These are phyloP conservation scores for Brachionus rotundiformis DNA, from an alignment of 1,140 invertebrate genomes.

Conservation along the genomic window DNA sequence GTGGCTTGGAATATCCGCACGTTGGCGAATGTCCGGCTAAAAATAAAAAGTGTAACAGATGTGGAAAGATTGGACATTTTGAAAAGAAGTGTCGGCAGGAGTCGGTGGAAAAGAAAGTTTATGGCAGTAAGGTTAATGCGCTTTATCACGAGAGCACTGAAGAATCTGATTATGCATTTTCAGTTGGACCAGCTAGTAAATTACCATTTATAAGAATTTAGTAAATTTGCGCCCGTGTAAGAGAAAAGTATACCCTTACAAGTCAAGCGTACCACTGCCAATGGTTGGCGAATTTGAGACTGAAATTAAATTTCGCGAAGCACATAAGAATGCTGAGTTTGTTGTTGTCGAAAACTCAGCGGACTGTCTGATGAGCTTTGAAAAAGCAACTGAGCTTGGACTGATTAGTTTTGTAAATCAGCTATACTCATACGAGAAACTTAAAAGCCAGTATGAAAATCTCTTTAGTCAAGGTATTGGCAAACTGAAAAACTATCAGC, in stretches of 20 bases:
- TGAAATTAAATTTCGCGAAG: not conserved
- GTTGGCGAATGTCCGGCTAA: not conserved
- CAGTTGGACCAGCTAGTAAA: not conserved
- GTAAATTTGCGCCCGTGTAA: not conserved
- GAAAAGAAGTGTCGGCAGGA: not conserved
- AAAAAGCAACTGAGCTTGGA: not conserved
- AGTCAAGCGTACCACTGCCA: not conserved
- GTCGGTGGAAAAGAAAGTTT: not conserved
- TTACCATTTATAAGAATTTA: not conserved
- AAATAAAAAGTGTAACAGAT: not conserved
- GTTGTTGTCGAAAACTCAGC: not conserved
- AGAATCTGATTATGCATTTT: not conserved
- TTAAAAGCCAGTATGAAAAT: not conserved
- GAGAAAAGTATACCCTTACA: not conserved
- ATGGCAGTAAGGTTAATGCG: not conserved
- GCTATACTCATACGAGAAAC: not conserved
- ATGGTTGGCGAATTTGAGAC: not conserved
- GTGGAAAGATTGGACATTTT: not conserved
- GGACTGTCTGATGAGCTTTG: not conserved
- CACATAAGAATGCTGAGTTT: not conserved
- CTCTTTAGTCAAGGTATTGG: not conserved
- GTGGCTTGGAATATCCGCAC: not conserved
- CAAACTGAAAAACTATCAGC: not conserved
- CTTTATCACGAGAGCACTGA: not conserved
- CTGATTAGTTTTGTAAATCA: slow-evolving; percentile 11